A percentile compares a stretch with the other conserved stretches of the same genome.
Evolutionary conservation across 1,140 invertebrate species (phyloP).

Genomic region (Lerema accius): DNA sequence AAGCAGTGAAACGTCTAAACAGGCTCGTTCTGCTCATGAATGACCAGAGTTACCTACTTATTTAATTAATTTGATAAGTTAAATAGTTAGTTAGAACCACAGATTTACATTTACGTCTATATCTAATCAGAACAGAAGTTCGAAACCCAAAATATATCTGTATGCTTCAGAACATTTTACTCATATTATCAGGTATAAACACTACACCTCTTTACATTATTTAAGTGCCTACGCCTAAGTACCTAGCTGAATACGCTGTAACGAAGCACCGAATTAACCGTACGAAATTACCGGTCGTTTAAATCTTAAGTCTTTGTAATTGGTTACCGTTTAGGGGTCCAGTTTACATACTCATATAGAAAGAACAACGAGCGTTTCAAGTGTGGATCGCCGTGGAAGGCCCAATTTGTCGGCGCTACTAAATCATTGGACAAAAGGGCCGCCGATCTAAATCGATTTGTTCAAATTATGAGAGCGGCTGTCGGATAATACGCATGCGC

Average conservation of each 20-base stretch:
- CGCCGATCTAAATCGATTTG: constrained; percentile 76
- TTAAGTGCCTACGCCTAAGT: not conserved
- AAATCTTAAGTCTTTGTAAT: constrained; percentile 69
- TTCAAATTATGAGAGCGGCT: constrained; percentile 65
- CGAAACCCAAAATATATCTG: too few relatives aligned
- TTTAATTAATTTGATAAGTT: too few relatives aligned
- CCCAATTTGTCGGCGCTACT: constrained; percentile 72
- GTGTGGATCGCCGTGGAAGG: constrained; percentile 33
- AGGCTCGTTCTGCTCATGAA: too few relatives aligned
- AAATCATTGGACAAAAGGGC: constrained; percentile 77
- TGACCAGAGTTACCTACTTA: too few relatives aligned
- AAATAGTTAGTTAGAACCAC: too few relatives aligned
- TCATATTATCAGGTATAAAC: too few relatives aligned
- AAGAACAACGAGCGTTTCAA: not conserved
- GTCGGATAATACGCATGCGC: constrained; percentile 34
- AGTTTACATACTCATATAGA: constrained; percentile 28
- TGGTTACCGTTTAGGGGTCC: constrained; percentile 54
- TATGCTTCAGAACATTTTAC: too few relatives aligned
- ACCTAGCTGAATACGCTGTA: not conserved
- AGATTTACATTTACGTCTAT: too few relatives aligned
- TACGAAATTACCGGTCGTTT: constrained; percentile 63
- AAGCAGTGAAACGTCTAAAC: too few relatives aligned
- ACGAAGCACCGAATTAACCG: constrained; percentile 43
- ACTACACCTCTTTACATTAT: too few relatives aligned
- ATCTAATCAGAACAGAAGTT: too few relatives aligned